These are phyloP conservation scores for Microctenopoma lineatum DNA, from an alignment of 2,797 vertebrate species.

Conservation along the genomic window DNA sequence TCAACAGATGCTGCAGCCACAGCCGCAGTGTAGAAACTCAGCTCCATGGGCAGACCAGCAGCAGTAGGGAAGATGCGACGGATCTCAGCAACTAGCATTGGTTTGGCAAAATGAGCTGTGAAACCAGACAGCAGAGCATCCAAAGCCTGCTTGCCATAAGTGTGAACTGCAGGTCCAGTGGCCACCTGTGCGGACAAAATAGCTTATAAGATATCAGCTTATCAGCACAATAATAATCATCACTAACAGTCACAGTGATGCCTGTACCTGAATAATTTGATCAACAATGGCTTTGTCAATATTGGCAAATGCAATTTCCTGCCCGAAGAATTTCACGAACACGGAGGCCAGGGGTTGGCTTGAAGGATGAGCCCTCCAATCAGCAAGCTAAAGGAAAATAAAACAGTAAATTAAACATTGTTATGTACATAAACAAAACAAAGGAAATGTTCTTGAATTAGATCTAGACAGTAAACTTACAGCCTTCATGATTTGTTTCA, in stretches of 20 bases:
- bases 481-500: constrained; percentile 80
- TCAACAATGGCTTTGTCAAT: constrained; percentile 82
- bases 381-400: constrained; percentile 76
- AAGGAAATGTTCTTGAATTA: background rate
- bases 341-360: constrained; percentile 77
- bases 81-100: constrained; percentile 81
- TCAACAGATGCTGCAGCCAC: constrained; percentile 74
- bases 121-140: constrained; percentile 75
- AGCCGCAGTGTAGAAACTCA: constrained; percentile 80
- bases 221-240: background rate
- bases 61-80: constrained; percentile 82
- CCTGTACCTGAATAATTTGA: constrained; percentile 78
- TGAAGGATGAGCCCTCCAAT: constrained; percentile 82
- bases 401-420: background rate
- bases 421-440: background rate
- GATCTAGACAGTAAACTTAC: constrained; percentile 65
- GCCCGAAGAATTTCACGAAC: constrained; percentile 85
- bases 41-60: constrained; percentile 86
- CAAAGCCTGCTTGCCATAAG: constrained; percentile 55
- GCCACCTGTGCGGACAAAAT: constrained; percentile 65
- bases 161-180: constrained; percentile 50
- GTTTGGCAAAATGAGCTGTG: constrained; percentile 71
- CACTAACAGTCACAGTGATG: background rate
- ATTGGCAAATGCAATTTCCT: constrained; percentile 83
- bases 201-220: background rate